These are phyloP conservation scores for Chloropsis cyanopogon DNA, from an alignment of 2,113 vertebrate species.

Conservation along the genomic window DNA sequence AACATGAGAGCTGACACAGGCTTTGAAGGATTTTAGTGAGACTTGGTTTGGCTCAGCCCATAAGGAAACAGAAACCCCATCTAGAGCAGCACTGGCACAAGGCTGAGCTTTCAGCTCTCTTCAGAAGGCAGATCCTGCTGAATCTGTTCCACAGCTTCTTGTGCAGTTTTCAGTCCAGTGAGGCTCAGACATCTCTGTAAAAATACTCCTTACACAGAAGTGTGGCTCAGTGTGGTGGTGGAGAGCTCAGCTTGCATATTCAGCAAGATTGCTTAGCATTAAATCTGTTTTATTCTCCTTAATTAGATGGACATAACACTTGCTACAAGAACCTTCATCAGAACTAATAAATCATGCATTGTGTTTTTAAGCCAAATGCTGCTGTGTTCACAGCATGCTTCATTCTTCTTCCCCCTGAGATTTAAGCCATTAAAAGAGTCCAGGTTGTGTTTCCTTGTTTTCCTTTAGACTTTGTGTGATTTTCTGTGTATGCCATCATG, in stretches of 20 bases:
- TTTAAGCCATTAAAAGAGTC: not conserved
- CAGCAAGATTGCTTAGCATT: not conserved
- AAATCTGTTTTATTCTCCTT: not conserved
- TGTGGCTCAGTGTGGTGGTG: not conserved
- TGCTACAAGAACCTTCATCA: not conserved
- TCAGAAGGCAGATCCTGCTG: not conserved
- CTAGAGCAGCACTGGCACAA: not conserved
- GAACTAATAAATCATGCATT: not conserved
- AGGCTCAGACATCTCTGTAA: not conserved
- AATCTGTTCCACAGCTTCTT: slow-evolving; percentile 26
- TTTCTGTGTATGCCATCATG: not conserved
- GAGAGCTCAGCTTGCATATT: not conserved
- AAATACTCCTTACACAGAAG: not conserved
- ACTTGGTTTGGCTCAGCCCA: not conserved
- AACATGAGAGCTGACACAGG: not conserved
- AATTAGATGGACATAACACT: not conserved
- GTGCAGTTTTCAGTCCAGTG: not conserved
- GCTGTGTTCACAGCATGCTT: not conserved
- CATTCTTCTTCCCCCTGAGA: not conserved
- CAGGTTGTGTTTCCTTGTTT: not conserved
- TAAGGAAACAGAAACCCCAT: not conserved
- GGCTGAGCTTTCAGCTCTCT: slow-evolving; percentile 7
- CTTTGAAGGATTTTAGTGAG: not conserved
- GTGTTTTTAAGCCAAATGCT: not conserved
- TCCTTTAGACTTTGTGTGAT: not conserved